These are phyloP conservation scores for Psittacula derbiana DNA, from an alignment of 2,797 vertebrate genomes.

Conservation along the genomic window DNA sequence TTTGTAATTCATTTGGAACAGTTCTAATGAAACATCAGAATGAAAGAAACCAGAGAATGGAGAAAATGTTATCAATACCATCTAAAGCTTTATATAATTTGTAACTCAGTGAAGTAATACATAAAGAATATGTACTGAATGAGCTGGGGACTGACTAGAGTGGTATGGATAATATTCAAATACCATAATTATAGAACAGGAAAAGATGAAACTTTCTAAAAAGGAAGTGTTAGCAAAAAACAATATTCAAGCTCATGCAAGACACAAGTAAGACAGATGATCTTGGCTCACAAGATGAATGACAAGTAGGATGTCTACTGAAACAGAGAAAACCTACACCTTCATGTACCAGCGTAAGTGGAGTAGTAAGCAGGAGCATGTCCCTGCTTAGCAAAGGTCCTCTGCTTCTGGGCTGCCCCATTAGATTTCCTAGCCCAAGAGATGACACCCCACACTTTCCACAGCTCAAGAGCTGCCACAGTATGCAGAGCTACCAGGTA, in stretches of 20 bases:
- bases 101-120: neutral
- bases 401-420: accelerated
- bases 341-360: accelerated
- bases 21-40: neutral
- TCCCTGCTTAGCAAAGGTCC: neutral
- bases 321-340: neutral
- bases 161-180: neutral
- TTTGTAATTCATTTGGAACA: neutral
- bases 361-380: neutral
- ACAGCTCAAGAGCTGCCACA: neutral
- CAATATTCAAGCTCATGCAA: neutral
- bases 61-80: neutral
- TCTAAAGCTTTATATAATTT: neutral
- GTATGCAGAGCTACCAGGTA: neutral
- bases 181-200: neutral
- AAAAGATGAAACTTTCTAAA: neutral
- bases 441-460: neutral
- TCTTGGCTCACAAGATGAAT: neutral
- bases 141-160: neutral
- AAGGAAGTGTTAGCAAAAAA: neutral
- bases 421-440: neutral
- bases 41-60: neutral
- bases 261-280: neutral
- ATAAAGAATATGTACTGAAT: neutral
- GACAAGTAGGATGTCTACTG: neutral